Conservation (phyloP, 2,113 vertebrate genomes). For the Isurus oxyrinchus region DNA sequence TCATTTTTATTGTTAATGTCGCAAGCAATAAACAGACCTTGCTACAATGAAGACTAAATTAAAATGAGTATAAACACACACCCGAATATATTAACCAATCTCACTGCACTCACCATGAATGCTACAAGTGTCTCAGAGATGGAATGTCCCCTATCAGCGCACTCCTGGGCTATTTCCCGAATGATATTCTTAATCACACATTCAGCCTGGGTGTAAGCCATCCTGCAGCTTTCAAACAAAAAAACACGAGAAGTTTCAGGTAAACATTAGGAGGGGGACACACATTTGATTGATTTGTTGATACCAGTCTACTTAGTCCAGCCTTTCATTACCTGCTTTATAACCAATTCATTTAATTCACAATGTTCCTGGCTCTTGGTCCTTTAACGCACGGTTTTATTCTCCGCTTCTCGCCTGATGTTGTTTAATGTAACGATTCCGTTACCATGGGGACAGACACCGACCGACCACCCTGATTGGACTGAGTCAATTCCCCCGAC, state of each 20-base stretch:
- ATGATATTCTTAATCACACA: constrained; percentile 68
- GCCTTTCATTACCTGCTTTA: neutral
- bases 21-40: neutral
- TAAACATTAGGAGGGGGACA: neutral
- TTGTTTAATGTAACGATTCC: neutral
- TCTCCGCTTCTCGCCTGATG: neutral
- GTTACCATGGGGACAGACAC: constrained; percentile 1
- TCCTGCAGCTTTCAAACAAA: constrained; percentile 43
- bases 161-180: constrained; percentile 60
- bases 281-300: neutral
- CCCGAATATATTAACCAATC: neutral
- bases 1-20: neutral
- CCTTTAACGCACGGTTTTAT: no score
- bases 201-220: constrained; percentile 58
- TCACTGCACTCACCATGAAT: constrained; percentile 68
- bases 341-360: neutral
- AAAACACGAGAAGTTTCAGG: neutral
- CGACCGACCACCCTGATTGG: neutral
- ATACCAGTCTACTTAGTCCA: neutral
- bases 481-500: neutral
- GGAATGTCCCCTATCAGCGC: constrained; percentile 54
- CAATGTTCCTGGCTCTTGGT: neutral
- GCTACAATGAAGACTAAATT: neutral
- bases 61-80: neutral
- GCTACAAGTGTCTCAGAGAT: constrained; percentile 69